These are phyloP conservation scores for Phortica variegata DNA, from an alignment of 1,140 invertebrate species.

Conservation along the genomic window DNA sequence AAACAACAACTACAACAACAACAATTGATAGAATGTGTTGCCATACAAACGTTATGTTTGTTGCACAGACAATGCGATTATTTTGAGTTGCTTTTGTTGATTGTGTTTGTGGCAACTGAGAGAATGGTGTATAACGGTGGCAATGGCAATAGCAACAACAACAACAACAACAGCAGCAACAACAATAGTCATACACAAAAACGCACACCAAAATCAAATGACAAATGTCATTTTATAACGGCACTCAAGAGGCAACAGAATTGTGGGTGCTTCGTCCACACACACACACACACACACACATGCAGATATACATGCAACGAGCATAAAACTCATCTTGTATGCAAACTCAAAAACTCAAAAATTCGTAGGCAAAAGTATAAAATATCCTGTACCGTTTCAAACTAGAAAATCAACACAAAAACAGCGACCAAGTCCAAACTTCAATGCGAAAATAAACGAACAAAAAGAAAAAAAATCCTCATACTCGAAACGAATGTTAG, in stretches of 20 bases:
- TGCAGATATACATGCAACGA: slow-evolving; percentile 4
- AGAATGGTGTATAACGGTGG: slow-evolving; percentile 3
- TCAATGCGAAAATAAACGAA: no score
- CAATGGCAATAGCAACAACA: slow-evolving; percentile 1
- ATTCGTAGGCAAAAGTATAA: slow-evolving; percentile 46
- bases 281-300: background rate
- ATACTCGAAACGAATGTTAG: no score
- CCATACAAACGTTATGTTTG: slow-evolving; percentile 20
- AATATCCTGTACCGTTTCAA: no score
- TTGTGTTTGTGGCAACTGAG: slow-evolving; percentile 29
- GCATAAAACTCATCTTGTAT: slow-evolving; percentile 46
- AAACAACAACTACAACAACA: slow-evolving; percentile 3
- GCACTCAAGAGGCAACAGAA: slow-evolving; percentile 42
- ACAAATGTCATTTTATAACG: slow-evolving; percentile 55
- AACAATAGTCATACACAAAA: no score
- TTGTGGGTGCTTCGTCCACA: slow-evolving; percentile 1
- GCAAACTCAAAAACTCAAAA: slow-evolving; percentile 54
- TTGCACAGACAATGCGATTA: slow-evolving; percentile 53
- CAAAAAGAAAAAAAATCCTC: no score
- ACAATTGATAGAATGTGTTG: slow-evolving; percentile 5
- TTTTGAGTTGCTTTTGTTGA: slow-evolving; percentile 37
- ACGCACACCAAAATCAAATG: slow-evolving; percentile 53
- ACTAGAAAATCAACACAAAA: slow-evolving; percentile 35
- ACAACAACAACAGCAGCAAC: slow-evolving; percentile 22
- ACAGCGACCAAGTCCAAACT: no score